Base-by-base conservation (phyloP, 2,797 vertebrate genomes). In the Enteromius afrohamiltoni region DNA sequence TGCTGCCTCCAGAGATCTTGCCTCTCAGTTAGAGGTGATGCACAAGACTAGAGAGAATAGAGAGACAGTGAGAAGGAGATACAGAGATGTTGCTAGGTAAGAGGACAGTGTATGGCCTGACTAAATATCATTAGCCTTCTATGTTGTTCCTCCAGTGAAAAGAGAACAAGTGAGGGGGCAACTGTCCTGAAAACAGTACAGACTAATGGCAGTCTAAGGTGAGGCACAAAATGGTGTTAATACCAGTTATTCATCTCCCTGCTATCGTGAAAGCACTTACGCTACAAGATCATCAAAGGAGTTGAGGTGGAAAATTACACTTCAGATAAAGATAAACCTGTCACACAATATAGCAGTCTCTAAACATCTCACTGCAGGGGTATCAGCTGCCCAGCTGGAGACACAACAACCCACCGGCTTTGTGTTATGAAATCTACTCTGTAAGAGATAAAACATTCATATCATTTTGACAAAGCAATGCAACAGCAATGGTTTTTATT, bases 51-150 rank as follows among this genome's bases (percentile, higher is more conserved):
- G n/a, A n/a, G n/a, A 42, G 42, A 34, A n/a, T 29, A 26, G 17
- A 5, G 29, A 29, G 29, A 29, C 29, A 74, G 64, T 49, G n/a
- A 60, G 14, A 4, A 37, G 77, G 34, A 40, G n/a, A 60, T 49
- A 45, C 68, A 81, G 26, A 34, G n/a, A 91, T 84, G 86, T 88
- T 90, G 86, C 55, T 26, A 0, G 87, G 19, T 17, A n/a, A 42
- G 51, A 21, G n/a, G 45, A 58, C 13, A 91, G 89, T 92, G 89
- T 91, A 92, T 91, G 90, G 91, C 90, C 86, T 92, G 93, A 90
- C 91, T 92, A 91, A 94, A 93, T 88, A 93, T 93, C 92, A 92
- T 91, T 90, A 89, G 92, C 91, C 88, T 90, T 89, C 87, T 89
- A 90, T 90, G 89, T 92, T 91, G 91, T 91, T 92, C 23, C 21